These are phyloP conservation scores for Whitmania pigra DNA, from an alignment of 1,140 invertebrate species.

Conservation along the genomic window DNA sequence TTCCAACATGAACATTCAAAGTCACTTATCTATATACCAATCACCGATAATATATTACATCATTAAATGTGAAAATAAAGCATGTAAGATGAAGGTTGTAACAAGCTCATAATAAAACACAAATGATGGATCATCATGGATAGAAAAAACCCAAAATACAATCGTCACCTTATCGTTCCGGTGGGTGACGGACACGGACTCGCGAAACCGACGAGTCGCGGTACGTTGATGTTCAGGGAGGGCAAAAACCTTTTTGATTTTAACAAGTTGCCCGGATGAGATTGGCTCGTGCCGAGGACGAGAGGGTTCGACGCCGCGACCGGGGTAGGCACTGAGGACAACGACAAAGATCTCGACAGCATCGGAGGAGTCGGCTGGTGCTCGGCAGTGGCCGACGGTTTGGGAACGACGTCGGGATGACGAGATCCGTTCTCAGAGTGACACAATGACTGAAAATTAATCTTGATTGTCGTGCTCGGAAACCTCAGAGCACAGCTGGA, in stretches of 20 bases:
- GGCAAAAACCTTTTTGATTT: slow-evolving; percentile 30
- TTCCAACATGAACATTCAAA: too few relatives aligned
- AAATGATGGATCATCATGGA: too few relatives aligned
- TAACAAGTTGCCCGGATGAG: slow-evolving; percentile 59
- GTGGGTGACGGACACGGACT: slow-evolving; percentile 89
- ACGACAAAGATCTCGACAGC: slow-evolving; percentile 40
- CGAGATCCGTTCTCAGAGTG: slow-evolving; percentile 34
- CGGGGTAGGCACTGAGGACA: slow-evolving; percentile 28
- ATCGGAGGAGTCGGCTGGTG: slow-evolving; percentile 36
- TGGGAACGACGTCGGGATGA: slow-evolving; percentile 46
- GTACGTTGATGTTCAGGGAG: slow-evolving; percentile 56
- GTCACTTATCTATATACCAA: too few relatives aligned
- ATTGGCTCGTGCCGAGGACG: slow-evolving; percentile 42
- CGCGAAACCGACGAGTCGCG: slow-evolving; percentile 55
- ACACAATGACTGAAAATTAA: slow-evolving; percentile 76
- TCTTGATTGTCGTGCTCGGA: slow-evolving; percentile 87
- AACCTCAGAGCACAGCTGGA: slow-evolving; percentile 80
- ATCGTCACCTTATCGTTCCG: slow-evolving; percentile 54
- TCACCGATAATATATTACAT: too few relatives aligned
- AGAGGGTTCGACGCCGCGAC: slow-evolving; percentile 30
- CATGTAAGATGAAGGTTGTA: slow-evolving; percentile 5
- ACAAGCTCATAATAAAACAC: background rate
- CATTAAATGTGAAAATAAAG: slow-evolving; percentile 2
- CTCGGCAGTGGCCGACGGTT: background rate
- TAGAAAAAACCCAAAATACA: too few relatives aligned